Conservation (phyloP, 2,113 vertebrate genomes). For the Pachypanchax playfairii region DNA sequence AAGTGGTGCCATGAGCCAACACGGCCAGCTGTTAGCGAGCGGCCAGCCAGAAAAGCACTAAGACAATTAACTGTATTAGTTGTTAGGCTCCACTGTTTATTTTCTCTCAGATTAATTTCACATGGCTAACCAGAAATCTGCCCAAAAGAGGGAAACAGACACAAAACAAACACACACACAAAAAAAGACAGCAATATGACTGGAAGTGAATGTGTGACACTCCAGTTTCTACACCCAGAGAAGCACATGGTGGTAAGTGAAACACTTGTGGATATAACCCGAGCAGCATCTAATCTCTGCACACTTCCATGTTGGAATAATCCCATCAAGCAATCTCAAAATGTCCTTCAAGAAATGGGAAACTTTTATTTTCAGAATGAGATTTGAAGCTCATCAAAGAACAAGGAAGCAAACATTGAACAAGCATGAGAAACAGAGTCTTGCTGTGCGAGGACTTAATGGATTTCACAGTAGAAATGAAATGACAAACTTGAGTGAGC, state of each 20-base stretch:
- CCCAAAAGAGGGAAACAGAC: constrained; percentile 42
- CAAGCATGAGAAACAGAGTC: constrained; percentile 51
- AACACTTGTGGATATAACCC: constrained; percentile 14
- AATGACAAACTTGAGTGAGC: constrained; percentile 80
- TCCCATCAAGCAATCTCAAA: constrained; percentile 38
- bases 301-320: constrained; percentile 21
- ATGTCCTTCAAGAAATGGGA: constrained; percentile 31
- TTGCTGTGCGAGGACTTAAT: constrained; percentile 72
- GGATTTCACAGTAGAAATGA: constrained; percentile 81
- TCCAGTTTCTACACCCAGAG: constrained; percentile 21
- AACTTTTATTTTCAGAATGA: constrained; percentile 40
- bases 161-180: constrained; percentile 52
- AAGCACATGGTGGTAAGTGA: constrained; percentile 31
- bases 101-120: constrained; percentile 95
- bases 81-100: constrained; percentile 93
- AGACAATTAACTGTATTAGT: constrained; percentile 97
- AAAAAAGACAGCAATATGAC: constrained; percentile 40
- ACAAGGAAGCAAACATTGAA: constrained; percentile 47
- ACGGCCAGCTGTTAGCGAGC: constrained; percentile 95
- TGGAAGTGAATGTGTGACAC: constrained; percentile 48
- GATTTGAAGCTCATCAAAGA: constrained; percentile 27
- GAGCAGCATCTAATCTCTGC: too few species aligned
- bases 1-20: constrained; percentile 90
- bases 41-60: constrained; percentile 86
- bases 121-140: constrained; percentile 76